These are phyloP conservation scores for Desoria tigrina DNA, from an alignment of 2,888 invertebrate genomes.

Conservation along the genomic window DNA sequence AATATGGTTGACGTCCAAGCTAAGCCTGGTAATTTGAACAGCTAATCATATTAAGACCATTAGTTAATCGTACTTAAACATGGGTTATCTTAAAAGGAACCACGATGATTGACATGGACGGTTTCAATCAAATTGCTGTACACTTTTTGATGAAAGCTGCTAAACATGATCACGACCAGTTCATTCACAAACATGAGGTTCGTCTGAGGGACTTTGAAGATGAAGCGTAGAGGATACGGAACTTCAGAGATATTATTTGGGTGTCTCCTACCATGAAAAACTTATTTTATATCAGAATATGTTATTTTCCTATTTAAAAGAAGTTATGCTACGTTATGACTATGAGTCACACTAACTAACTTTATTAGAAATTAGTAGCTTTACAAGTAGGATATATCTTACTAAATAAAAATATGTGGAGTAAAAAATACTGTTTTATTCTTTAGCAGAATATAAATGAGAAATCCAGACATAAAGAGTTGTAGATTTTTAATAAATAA, in stretches of 20 bases:
- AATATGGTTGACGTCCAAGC: constrained; percentile 12
- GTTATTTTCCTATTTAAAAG: background rate
- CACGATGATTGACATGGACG: constrained; percentile 32
- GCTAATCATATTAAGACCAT: no score
- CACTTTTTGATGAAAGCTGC: constrained; percentile 30
- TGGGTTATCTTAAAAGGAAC: constrained; percentile 12
- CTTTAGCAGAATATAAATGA: no score
- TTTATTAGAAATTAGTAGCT: no score
- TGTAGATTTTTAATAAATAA: no score
- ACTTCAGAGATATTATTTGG: background rate
- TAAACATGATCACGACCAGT: constrained; percentile 30
- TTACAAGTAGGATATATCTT: no score
- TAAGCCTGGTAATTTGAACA: constrained; percentile 6
- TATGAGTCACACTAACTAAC: no score
- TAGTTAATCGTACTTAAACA: background rate
- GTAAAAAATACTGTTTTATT: no score
- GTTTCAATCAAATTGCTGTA: constrained; percentile 35
- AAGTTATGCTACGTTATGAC: no score
- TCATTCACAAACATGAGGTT: constrained; percentile 19
- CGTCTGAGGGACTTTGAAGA: background rate
- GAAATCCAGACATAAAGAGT: no score
- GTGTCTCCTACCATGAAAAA: background rate
- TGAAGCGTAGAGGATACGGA: background rate
- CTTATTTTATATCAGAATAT: background rate
- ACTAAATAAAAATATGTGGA: no score